A percentile compares a stretch with the other conserved stretches of the same genome.
phyloP scores from a whole-genome alignment of 1,140 invertebrate species.

The Sesamia nonagrioides region DNA sequence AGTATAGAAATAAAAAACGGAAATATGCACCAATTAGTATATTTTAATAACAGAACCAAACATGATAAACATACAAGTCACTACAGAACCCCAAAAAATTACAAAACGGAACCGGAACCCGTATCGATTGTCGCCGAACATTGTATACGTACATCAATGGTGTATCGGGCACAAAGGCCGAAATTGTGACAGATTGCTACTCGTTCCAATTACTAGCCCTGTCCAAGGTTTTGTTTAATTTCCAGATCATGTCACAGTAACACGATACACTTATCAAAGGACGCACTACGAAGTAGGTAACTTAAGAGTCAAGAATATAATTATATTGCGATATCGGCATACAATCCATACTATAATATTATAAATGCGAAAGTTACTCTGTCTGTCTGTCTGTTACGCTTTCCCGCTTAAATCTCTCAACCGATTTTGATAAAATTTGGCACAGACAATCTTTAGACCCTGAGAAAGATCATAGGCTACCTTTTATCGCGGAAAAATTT shows the following conservation, averaged over 20 bases:
- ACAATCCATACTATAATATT: no score
- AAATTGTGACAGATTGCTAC: slow-evolving; percentile 24
- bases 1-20: no score
- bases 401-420: no score
- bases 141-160: slow-evolving; percentile 8
- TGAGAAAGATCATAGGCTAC: no score
- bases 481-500: no score
- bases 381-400: no score
- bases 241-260: slow-evolving; percentile 11
- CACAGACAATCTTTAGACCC: no score
- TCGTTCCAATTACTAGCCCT: slow-evolving; percentile 25
- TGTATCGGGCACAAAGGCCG: not conserved
- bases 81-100: not conserved
- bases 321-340: slow-evolving; percentile 1
- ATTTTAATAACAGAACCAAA: no score
- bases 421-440: no score
- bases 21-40: no score
- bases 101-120: slow-evolving; percentile 9
- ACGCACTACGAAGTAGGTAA: slow-evolving; percentile 11
- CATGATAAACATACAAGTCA: not conserved
- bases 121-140: slow-evolving; percentile 13
- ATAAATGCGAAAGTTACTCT: no score
- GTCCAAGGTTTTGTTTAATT: slow-evolving; percentile 27
- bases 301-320: slow-evolving; percentile 15
- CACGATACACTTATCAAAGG: slow-evolving; percentile 15